These are phyloP conservation scores for Paralichthys olivaceus DNA, from an alignment of 2,113 vertebrate genomes.

Conservation along the genomic window DNA sequence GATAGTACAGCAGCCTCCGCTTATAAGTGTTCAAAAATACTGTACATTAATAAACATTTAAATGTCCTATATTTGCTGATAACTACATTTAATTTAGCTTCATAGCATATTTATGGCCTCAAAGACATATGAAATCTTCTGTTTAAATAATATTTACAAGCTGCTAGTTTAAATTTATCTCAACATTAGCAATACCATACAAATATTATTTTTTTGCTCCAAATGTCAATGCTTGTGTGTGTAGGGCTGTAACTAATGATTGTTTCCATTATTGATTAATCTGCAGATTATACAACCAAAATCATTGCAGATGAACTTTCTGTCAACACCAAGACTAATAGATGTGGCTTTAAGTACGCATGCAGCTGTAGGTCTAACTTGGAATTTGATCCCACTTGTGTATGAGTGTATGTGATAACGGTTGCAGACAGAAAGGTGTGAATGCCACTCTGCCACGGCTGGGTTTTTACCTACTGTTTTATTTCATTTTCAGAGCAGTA, in stretches of 20 bases:
- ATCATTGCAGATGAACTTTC: not conserved
- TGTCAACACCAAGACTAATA: not conserved
- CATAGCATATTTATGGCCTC: too few species aligned
- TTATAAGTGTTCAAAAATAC: too few species aligned
- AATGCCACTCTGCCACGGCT: conserved; percentile 8
- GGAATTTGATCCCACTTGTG: not conserved
- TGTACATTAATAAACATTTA: not conserved
- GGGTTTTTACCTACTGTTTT: conserved; percentile 46
- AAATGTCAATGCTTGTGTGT: not conserved
- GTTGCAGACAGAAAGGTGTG: not conserved
- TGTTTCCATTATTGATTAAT: not conserved
- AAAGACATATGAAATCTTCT: not conserved
- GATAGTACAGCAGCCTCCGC: too few species aligned
- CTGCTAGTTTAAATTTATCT: not conserved
- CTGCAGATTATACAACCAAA: not conserved
- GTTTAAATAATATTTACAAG: conserved; percentile 10
- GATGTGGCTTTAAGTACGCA: not conserved
- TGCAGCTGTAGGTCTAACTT: not conserved
- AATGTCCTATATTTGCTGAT: not conserved
- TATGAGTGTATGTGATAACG: not conserved
- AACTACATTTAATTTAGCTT: too few species aligned
- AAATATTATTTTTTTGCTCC: not conserved
- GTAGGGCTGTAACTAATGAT: not conserved
- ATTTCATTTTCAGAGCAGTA: conserved; percentile 48
- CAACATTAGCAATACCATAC: not conserved